These are phyloP conservation scores for Hypsibius dujardini DNA, from an alignment of 1,140 invertebrate genomes.

Conservation along the genomic window DNA sequence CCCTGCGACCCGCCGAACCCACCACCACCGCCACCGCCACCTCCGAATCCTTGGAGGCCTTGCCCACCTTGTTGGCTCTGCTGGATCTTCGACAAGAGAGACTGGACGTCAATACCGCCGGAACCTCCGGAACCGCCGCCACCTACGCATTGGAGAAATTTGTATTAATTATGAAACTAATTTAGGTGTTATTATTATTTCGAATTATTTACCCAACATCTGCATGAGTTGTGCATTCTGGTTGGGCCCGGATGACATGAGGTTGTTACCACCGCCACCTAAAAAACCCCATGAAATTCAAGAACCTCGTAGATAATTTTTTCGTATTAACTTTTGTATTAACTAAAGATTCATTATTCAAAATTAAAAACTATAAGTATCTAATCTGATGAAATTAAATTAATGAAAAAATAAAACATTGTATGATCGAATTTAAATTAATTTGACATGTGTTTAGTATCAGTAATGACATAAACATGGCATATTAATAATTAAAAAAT, in stretches of 20 bases:
- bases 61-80: too few relatives aligned
- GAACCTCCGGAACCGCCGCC: too few relatives aligned
- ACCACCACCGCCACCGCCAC: not conserved
- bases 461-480: not conserved
- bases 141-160: too few relatives aligned
- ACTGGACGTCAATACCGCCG: too few relatives aligned
- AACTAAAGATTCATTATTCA: too few relatives aligned
- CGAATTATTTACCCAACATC: not conserved
- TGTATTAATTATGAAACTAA: too few relatives aligned
- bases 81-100: too few relatives aligned
- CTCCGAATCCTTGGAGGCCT: not conserved
- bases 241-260: not conserved
- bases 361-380: too few relatives aligned
- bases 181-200: too few relatives aligned
- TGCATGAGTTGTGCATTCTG: not conserved
- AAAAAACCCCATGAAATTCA: not conserved
- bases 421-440: not conserved
- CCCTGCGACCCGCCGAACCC: not conserved
- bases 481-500: not conserved
- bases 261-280: conserved; percentile 5
- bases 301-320: not conserved
- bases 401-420: too few relatives aligned
- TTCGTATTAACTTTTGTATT: too few relatives aligned
- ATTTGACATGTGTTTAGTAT: not conserved
- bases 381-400: too few relatives aligned